phyloP scores from a whole-genome alignment of 2,797 vertebrate species.

The Knipowitschia caucasica region DNA sequence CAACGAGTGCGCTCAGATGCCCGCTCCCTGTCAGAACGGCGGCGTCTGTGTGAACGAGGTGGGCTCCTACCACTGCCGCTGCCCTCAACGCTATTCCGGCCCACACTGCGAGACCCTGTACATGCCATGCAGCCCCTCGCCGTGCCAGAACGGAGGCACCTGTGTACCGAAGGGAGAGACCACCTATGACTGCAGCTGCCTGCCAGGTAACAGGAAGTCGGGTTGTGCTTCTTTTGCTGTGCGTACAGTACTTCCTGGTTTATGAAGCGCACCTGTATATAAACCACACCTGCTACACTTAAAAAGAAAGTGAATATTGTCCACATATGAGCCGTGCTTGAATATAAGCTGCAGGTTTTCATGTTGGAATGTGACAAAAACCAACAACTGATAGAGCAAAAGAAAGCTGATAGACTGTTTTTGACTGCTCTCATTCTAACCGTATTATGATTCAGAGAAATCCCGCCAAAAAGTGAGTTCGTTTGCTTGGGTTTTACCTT shows the following conservation, averaged over 20 bases:
- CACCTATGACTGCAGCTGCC: slow-evolving; percentile 86
- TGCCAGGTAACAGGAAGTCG: slow-evolving; percentile 81
- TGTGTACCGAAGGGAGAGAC: slow-evolving; percentile 90
- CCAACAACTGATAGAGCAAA: too few species aligned
- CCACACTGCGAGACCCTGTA: slow-evolving; percentile 85
- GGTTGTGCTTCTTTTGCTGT: not conserved
- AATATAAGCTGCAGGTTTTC: too few species aligned
- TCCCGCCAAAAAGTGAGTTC: too few species aligned
- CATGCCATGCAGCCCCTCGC: slow-evolving; percentile 93
- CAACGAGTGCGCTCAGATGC: slow-evolving; percentile 84
- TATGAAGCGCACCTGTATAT: too few species aligned
- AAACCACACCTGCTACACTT: not conserved
- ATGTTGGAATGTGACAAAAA: too few species aligned
- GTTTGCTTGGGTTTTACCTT: too few species aligned
- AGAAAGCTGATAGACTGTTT: too few species aligned
- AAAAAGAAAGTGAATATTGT: too few species aligned
- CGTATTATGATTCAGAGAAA: too few species aligned
- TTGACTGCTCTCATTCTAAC: too few species aligned
- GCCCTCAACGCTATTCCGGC: slow-evolving; percentile 81
- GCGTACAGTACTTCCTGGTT: too few species aligned
- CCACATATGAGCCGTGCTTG: too few species aligned
- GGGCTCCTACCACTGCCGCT: slow-evolving; percentile 87
- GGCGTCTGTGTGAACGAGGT: slow-evolving; percentile 88
- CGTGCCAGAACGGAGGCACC: slow-evolving; percentile 93
- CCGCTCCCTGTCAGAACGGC: slow-evolving; percentile 79